Base-by-base conservation (phyloP, 1,140 invertebrate genomes). In the Polypedilum vanderplanki region DNA sequence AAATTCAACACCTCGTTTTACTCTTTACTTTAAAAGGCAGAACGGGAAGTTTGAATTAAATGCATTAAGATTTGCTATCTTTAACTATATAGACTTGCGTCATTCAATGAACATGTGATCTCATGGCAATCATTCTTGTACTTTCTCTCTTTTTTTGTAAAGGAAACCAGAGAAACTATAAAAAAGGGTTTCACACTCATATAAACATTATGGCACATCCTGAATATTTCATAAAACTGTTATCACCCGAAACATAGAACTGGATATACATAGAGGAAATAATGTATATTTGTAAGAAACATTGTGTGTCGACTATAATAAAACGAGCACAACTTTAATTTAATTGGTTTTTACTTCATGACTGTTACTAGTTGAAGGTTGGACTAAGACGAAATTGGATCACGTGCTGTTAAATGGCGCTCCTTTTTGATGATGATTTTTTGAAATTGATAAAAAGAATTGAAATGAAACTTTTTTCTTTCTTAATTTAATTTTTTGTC, bases 171-270 rank as follows among this genome's bases (percentile, higher is more conserved):
- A 57, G 41, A 57, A 33, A 1, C 24, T 33, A 33, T 33, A 33
- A 57, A 57, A 57, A 57, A 57, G 46, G 46, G 46, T 57, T n/a
- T n/a, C 46, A 57, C 12, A 57, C 12, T 57, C 46, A 57, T 57
- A 57, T 57, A 57, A 57, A 57, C 46, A 57, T 57, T 57, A 57
- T 57, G 12, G 12, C 46, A 57, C 46, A 57, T 57, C 46, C 46
- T 57, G 46, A 57, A 57, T 57, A 57, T 57, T 57, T 57, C 46
- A 57, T 57, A 57, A 57, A 57, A 57, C 12, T 57, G 46, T 57
- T 57, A 57, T 57, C 46, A n/a, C 46, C 12, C 10, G 1, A n/a
- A 57, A 57, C 24, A 33, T 33, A 33, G 24, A 33, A 33, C 24
- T 33, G 10, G n/a, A 15, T 57, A 57, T 12, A n/a, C 1, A 9